A percentile compares a stretch with the other conserved stretches of the same genome.
Evolutionary conservation across 2,797 vertebrate genomes (phyloP).

Genomic region (Fundulus diaphanus): DNA sequence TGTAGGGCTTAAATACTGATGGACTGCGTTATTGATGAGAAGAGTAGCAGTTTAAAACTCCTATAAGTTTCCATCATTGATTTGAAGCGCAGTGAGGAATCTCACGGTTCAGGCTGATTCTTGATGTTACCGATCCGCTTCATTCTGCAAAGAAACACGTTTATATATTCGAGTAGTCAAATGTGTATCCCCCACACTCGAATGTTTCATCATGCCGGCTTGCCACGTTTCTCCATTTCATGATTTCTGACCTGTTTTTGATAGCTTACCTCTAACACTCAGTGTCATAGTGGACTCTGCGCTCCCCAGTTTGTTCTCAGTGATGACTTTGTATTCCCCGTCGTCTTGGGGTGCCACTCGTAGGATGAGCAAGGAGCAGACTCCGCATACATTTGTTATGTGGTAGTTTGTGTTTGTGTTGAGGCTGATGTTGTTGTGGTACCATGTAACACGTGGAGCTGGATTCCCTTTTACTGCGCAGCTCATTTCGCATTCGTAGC

Average conservation of each 20-base stretch:
- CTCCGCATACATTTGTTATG: constrained; percentile 86
- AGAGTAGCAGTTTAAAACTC: background rate
- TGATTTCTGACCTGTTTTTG: background rate
- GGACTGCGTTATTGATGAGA: background rate
- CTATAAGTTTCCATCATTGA: background rate
- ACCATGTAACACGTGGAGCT: constrained; percentile 86
- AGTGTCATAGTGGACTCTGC: constrained; percentile 83
- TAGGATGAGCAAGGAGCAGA: constrained; percentile 89
- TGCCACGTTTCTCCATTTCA: background rate
- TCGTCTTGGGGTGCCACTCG: constrained; percentile 79
- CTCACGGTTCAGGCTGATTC: constrained; percentile 11
- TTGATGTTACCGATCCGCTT: constrained; percentile 36
- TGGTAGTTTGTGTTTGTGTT: constrained; percentile 82
- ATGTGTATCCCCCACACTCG: background rate
- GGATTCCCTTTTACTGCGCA: constrained; percentile 88
- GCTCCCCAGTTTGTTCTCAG: constrained; percentile 82
- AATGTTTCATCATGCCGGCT: background rate
- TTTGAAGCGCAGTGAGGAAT: background rate
- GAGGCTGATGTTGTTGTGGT: constrained; percentile 82
- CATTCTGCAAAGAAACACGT: constrained; percentile 63
- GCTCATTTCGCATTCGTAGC: constrained; percentile 89
- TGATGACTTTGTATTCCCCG: constrained; percentile 85
- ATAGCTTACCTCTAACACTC: constrained; percentile 80
- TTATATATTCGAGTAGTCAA: background rate
- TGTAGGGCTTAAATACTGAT: background rate